These are phyloP conservation scores for Atherinosoma microstoma DNA, from an alignment of 2,797 vertebrate species.

Conservation along the genomic window DNA sequence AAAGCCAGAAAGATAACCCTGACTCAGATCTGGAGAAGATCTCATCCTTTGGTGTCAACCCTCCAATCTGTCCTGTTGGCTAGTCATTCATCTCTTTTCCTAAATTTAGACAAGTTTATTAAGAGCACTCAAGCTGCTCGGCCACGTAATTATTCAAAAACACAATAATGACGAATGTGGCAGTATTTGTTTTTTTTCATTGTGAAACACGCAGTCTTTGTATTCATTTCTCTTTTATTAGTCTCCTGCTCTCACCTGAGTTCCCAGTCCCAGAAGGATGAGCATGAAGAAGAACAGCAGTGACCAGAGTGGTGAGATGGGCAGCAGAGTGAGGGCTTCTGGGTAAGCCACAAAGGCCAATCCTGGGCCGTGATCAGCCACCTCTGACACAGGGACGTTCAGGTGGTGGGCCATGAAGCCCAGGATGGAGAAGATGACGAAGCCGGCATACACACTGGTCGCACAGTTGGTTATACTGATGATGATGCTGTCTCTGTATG, in stretches of 20 bases:
- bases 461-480: conserved; percentile 99
- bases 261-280: conserved; percentile 95
- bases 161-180: too few relatives aligned
- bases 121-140: too few relatives aligned
- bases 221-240: not conserved
- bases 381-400: conserved; percentile 93
- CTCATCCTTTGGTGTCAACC: too few relatives aligned
- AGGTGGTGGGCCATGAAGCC: conserved; percentile 98
- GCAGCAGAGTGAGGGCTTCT: conserved; percentile 95
- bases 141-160: too few relatives aligned
- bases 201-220: not conserved
- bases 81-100: too few relatives aligned
- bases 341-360: conserved; percentile 98
- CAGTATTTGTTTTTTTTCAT: too few relatives aligned
- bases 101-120: too few relatives aligned
- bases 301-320: conserved; percentile 96
- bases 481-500: conserved; percentile 95
- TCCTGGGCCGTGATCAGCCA: conserved; percentile 95
- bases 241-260: conserved; percentile 86
- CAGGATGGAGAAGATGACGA: conserved; percentile 98
- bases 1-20: too few relatives aligned
- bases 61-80: too few relatives aligned
- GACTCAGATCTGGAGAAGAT: too few relatives aligned
- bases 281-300: conserved; percentile 99
- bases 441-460: conserved; percentile 96